These are phyloP conservation scores for Chaetodon trifasciatus DNA, from an alignment of 2,797 vertebrate species.

Conservation along the genomic window DNA sequence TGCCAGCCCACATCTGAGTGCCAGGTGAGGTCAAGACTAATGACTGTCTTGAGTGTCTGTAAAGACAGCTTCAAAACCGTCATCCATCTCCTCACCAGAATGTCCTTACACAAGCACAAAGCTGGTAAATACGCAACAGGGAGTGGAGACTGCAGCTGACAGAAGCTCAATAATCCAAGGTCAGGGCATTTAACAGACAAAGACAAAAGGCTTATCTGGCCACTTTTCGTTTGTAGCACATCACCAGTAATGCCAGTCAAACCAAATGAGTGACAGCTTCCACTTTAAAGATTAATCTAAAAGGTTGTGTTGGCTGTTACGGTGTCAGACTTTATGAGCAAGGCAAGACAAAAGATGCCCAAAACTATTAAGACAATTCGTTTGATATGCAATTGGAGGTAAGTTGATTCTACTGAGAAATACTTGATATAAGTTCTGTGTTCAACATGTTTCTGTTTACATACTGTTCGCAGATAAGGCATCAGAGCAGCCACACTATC, in stretches of 20 bases:
- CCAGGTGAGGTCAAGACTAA: slow-evolving; percentile 61
- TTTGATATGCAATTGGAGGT: neutral
- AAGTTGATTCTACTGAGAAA: neutral
- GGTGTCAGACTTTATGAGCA: slow-evolving; percentile 34
- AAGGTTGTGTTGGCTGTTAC: slow-evolving; percentile 36
- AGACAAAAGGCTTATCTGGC: slow-evolving; percentile 83
- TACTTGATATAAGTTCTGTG: neutral
- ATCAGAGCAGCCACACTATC: neutral
- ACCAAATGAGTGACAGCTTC: slow-evolving; percentile 70
- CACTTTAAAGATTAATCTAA: slow-evolving; percentile 81
- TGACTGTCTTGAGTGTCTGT: slow-evolving; percentile 46
- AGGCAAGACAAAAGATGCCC: slow-evolving; percentile 12
- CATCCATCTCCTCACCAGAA: slow-evolving; percentile 43
- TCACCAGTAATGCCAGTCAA: slow-evolving; percentile 69
- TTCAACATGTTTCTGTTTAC: slow-evolving; percentile 13
- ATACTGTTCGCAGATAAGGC: slow-evolving; percentile 1
- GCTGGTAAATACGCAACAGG: slow-evolving; percentile 68
- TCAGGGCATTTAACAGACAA: slow-evolving; percentile 79
- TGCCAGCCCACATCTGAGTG: slow-evolving; percentile 1
- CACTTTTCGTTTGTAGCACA: slow-evolving; percentile 73
- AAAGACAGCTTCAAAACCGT: slow-evolving; percentile 56
- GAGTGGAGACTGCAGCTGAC: slow-evolving; percentile 61
- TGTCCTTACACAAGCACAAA: slow-evolving; percentile 69
- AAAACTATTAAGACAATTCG: slow-evolving; percentile 18
- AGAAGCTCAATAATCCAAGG: slow-evolving; percentile 81